Evolutionary conservation across 1,140 invertebrate genomes (phyloP), one percentile per base, ranked within the genome.

Genomic region (Dysdera silvatica): DNA sequence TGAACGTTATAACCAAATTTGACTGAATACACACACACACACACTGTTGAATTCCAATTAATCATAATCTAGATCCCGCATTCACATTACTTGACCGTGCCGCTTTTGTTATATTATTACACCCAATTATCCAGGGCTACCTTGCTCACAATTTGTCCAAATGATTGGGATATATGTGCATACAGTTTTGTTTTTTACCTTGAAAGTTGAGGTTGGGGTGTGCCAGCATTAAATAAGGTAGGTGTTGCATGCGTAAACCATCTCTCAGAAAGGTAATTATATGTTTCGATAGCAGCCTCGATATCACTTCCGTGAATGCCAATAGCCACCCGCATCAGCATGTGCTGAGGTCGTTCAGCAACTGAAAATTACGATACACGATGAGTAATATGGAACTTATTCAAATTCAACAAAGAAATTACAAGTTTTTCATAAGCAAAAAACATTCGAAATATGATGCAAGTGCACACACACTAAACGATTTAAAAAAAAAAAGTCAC

Each of bases 161-260:
- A n/a, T n/a, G n/a, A n/a, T n/a, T n/a, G n/a, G n/a, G n/a, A n/a
- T n/a, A n/a, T n/a, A n/a, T n/a, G n/a, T n/a, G n/a, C n/a, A n/a
- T n/a, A n/a, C n/a, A 24, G 23, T 29, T 45, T 0, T 33, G 4
- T 12, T 6, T 16, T 26, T 58, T 74, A 82, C 79, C 83, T 94
- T 0, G 94, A 97, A 61, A 99, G 79, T 75, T 99, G 95, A 35
- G 95, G 93, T 32, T 84, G 80, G 10, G 82, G 83, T 12, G 95
- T 98, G 40, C 91, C 95, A 61, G 96, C 89, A 72, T 94, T 91
- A 72, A 98, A 99, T 10, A 99, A 80, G 2, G 96, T 98, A 8
- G 96, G 95, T 14, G 94, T 95, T 14, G 95, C 95, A 80, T 99
- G 96, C 1, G 93, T 99, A 73, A 99, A 99, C 81, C 89, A 98